Conservation (phyloP, 2,888 invertebrate species). For the Rhimphoctona megacephalus region DNA sequence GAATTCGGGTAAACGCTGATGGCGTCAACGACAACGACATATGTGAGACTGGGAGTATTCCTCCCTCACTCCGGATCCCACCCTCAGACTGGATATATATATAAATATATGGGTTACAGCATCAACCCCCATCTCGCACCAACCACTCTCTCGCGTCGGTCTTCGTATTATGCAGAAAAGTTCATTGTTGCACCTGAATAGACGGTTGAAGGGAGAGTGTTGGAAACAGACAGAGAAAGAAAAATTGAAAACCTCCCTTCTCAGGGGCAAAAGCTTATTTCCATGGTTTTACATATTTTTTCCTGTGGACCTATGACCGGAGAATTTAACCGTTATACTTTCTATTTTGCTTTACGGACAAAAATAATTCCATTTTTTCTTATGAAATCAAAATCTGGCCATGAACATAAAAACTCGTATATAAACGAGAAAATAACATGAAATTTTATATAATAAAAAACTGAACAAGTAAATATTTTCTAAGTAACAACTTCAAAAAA, state of each 20-base stretch:
- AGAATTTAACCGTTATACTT: conserved; percentile 27
- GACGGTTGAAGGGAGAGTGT: conserved; percentile 69
- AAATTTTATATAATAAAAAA: background rate
- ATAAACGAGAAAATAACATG: background rate
- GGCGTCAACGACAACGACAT: conserved; percentile 63
- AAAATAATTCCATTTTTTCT: conserved; percentile 24
- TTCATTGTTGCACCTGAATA: conserved; percentile 77
- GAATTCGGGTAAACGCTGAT: conserved; percentile 61
- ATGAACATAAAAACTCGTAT: background rate
- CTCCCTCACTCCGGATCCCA: conserved; percentile 58
- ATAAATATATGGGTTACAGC: conserved; percentile 28
- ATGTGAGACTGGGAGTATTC: conserved; percentile 56
- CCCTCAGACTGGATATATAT: conserved; percentile 35
- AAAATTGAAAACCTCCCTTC: conserved; percentile 25
- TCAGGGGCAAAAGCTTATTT: conserved; percentile 3
- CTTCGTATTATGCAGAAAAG: conserved; percentile 78
- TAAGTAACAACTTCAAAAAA: no score
- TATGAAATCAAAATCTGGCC: conserved; percentile 17
- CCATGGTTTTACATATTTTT: conserved; percentile 58
- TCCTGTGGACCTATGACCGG: background rate
- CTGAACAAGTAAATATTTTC: no score
- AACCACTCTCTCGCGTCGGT: conserved; percentile 67
- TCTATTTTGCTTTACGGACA: conserved; percentile 22
- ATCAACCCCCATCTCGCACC: conserved; percentile 47
- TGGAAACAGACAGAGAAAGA: conserved; percentile 11